Evolutionary conservation across 2,797 vertebrate species (phyloP), one percentile per base, ranked within the genome.

Genomic region (Kryptolebias ocellatus): DNA sequence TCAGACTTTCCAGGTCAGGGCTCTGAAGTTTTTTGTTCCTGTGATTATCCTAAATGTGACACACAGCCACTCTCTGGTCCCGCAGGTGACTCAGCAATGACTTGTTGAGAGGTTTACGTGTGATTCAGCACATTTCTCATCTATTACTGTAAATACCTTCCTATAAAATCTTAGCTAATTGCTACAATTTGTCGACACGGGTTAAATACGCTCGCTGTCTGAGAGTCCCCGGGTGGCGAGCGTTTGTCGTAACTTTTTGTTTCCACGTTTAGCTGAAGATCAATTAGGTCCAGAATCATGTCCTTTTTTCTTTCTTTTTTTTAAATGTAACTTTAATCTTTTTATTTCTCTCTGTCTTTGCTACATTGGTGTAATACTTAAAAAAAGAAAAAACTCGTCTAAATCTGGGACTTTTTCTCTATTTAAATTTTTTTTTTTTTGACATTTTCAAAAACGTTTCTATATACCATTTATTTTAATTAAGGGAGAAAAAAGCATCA

Each of bases 31-130:
- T 63, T 55, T 58, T 42, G 1, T 4, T 18, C 46, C 9, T 34
- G 18, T 68, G 24, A 65, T 78, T 44, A 52, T 65, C 16, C 57
- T 4, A 16, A 67, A 29, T 24, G 18, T n/a, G 5, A 57, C 16
- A 18, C 17, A 18, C 28, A 20, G 31, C 66, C 50, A 2, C 2
- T 60, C 0, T 11, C 4, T 3, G 16, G 28, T 24, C 14, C 6
- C 15, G 28, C 44, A 66, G 53, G 47, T 56, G 18, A 9, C 34
- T 60, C 16, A 64, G 27, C 68, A 2, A 49, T 37, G 39, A 12
- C 28, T 63, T 65, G 12, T 42, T 57, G n/a, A 53, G 17, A 14
- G 3, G 28, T 12, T 17, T 63, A 16, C 34, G 17, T 50, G 14
- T 37, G 20, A 34, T 53, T 6, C 31, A 49, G 10, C 46, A 20